phyloP scores from a whole-genome alignment of 2,113 vertebrate genomes.

The Bungarus multicinctus region DNA sequence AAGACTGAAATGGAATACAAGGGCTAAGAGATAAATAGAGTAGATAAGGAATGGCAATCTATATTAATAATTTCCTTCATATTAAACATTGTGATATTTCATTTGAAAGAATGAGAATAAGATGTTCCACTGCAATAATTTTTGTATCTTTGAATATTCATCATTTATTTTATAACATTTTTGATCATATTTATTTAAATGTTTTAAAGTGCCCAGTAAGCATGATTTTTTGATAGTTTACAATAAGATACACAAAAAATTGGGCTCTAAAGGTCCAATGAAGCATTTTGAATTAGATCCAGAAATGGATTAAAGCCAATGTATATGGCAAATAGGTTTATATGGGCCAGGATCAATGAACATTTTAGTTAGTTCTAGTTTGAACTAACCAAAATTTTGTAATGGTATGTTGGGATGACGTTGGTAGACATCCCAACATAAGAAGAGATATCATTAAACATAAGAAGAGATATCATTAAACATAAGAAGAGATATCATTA shows the following conservation, averaged over 20 bases:
- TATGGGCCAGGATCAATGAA: neutral
- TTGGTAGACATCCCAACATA: neutral
- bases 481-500: neutral
- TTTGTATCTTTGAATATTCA: neutral
- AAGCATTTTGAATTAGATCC: neutral
- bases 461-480: no score
- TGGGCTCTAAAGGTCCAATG: neutral
- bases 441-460: neutral
- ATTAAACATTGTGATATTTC: neutral
- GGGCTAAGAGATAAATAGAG: neutral
- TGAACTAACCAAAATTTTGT: neutral
- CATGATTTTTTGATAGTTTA: neutral
- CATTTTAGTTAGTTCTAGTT: neutral
- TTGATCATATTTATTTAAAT: neutral
- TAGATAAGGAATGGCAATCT: neutral
- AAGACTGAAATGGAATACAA: neutral
- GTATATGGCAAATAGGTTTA: neutral
- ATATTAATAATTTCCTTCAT: neutral
- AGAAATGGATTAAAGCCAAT: neutral
- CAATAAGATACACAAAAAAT: neutral
- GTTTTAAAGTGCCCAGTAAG: neutral
- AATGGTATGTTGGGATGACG: neutral
- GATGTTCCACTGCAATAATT: neutral
- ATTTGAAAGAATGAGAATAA: no score
- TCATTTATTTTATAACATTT: neutral